phyloP scores from a whole-genome alignment of 2,797 vertebrate species.

The Selene dorsalis region DNA sequence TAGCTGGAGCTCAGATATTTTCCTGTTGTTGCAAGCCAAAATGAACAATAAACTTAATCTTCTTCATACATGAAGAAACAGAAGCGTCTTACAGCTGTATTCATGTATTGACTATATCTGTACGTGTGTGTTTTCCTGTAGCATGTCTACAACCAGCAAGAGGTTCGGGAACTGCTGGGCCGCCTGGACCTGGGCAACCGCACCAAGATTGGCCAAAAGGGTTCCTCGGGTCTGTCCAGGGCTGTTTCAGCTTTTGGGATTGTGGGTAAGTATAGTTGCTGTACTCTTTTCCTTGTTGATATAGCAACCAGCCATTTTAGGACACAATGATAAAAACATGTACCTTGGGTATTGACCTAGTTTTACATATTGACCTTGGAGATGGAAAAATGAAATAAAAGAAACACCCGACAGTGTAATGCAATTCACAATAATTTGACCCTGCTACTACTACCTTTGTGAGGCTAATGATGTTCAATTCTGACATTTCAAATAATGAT shows the following conservation, averaged over 20 bases:
- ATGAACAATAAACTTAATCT: too few species aligned
- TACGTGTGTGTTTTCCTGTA: conserved; percentile 67
- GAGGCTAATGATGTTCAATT: conserved; percentile 4
- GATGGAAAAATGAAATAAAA: conserved; percentile 32
- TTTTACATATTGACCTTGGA: conserved; percentile 37
- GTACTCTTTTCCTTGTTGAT: background rate
- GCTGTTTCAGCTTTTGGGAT: conserved; percentile 92
- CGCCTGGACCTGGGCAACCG: conserved; percentile 97
- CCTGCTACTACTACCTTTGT: background rate
- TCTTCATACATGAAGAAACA: background rate
- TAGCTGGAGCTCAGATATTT: background rate
- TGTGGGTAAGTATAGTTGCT: conserved; percentile 88
- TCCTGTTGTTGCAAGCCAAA: background rate
- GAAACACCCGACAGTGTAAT: conserved; percentile 33
- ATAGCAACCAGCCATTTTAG: conserved; percentile 2
- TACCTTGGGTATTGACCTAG: conserved; percentile 28
- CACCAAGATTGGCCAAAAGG: conserved; percentile 95
- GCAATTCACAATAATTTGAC: conserved; percentile 5
- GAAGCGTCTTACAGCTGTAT: background rate
- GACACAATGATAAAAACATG: conserved; percentile 15
- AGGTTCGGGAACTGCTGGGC: conserved; percentile 92
- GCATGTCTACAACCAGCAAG: conserved; percentile 96
- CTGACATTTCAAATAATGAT: conserved; percentile 19
- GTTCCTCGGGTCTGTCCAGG: conserved; percentile 92
- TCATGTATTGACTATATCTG: background rate